Evolutionary conservation across 2,797 vertebrate species (phyloP), one percentile per base, ranked within the genome.

Genomic region (Spatula versicolor): DNA sequence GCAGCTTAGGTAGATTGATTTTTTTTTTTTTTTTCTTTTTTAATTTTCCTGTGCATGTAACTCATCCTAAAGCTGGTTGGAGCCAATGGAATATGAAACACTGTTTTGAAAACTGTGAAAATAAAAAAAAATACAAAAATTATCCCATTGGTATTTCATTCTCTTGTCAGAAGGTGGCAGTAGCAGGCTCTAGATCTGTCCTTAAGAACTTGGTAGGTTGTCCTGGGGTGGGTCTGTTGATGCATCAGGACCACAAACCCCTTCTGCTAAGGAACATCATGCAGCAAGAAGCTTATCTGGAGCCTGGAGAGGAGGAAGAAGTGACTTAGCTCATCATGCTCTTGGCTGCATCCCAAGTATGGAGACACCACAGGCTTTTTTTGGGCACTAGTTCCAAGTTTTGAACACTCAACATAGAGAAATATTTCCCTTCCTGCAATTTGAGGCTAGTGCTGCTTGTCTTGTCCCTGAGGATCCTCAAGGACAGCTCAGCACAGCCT

Each of bases 91-190:
- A 18, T 37, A 3, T 5, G 26, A 82, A 63, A 30, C 1, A 2
- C 0, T 2, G 25, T 60, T 69, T 30, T 69, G 21, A 17, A 52
- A 68, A 11, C 3, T 1, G 55, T 2, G n/a, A 28, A 46, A 67
- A 62, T n/a, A 39, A 41, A 8, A 5, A 18, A 69, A 83, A 5
- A 17, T 8, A 35, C 4, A 1, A 0, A 25, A 73, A 39, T 8
- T 7, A 25, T 3, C 67, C n/a, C n/a, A 28, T 63, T 89, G 89
- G 92, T 66, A 55, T 55, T 93, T 94, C 73, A 30, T 10, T 31
- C 58, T 94, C 76, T 56, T 31, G 92, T 71, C 92, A 14, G 87
- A 50, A 94, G 95, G 88, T 96, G 96, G 88, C 91, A 93, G 78
- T 5, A 41, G 11, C 52, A 64, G 64, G 86, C 52, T 37, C 93